These are phyloP conservation scores for Grallaria varia DNA, from an alignment of 2,113 vertebrate species.

Conservation along the genomic window DNA sequence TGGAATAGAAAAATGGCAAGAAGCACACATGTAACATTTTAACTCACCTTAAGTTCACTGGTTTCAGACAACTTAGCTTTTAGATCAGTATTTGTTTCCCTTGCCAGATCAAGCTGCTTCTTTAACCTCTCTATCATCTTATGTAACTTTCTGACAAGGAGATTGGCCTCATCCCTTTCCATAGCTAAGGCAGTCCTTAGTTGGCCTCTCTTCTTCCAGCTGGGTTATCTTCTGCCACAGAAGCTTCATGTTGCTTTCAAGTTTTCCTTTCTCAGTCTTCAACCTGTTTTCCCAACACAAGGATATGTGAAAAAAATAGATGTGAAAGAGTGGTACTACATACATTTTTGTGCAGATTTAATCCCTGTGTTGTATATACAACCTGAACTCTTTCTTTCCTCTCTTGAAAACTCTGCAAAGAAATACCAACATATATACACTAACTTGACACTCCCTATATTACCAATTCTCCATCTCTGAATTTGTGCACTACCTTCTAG, in stretches of 20 bases:
- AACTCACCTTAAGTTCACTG: slow-evolving; percentile 86
- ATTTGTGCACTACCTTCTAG: neutral
- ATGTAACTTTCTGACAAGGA: slow-evolving; percentile 77
- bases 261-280: slow-evolving; percentile 84
- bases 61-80: slow-evolving; percentile 84
- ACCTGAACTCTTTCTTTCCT: neutral
- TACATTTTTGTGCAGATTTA: neutral
- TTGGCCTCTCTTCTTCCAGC: slow-evolving; percentile 85
- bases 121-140: slow-evolving; percentile 84
- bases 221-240: slow-evolving; percentile 85
- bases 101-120: slow-evolving; percentile 76
- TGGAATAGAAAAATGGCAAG: neutral
- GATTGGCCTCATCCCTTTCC: slow-evolving; percentile 78
- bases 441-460: neutral
- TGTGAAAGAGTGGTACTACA: neutral
- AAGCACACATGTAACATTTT: neutral
- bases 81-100: slow-evolving; percentile 77
- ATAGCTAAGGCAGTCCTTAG: slow-evolving; percentile 64
- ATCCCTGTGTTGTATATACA: neutral
- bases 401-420: neutral
- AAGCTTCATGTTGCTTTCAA: slow-evolving; percentile 86
- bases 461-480: neutral
- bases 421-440: neutral
- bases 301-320: neutral
- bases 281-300: slow-evolving; percentile 73